Conservation (phyloP, 2,888 invertebrate genomes). For the Chymomyza caudatula region DNA sequence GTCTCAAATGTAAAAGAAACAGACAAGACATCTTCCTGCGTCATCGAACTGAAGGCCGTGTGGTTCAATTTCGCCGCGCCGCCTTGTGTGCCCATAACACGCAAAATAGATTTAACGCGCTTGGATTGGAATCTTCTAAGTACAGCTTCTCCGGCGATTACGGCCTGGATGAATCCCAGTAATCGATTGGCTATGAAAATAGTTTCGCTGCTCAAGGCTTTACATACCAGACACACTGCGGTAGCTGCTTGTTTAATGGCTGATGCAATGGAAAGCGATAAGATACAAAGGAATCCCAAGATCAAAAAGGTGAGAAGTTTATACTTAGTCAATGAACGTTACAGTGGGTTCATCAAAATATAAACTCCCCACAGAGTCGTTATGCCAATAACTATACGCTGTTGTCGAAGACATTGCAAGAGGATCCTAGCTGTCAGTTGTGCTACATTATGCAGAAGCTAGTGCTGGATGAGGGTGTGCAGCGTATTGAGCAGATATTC, state of each 20-base stretch:
- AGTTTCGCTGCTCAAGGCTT: constrained; percentile 87
- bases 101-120: constrained; percentile 95
- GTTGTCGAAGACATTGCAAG: constrained; percentile 92
- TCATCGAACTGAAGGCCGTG: constrained; percentile 91
- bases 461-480: constrained; percentile 86
- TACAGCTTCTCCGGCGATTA: constrained; percentile 97
- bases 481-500: constrained; percentile 89
- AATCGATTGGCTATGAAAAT: constrained; percentile 92
- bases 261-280: constrained; percentile 92
- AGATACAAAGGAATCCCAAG: constrained; percentile 80
- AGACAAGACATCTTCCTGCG: constrained; percentile 88
- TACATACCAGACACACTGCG: constrained; percentile 89
- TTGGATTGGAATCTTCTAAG: constrained; percentile 97
- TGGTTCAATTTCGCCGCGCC: constrained; percentile 99
- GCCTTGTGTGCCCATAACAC: constrained; percentile 94
- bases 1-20: constrained; percentile 82
- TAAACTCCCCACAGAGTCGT: constrained; percentile 83
- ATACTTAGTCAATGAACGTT: background rate
- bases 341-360: background rate
- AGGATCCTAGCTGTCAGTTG: constrained; percentile 96
- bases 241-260: constrained; percentile 97
- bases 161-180: constrained; percentile 98
- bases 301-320: constrained; percentile 72
- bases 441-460: constrained; percentile 92
- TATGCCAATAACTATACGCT: constrained; percentile 90